Base-by-base conservation (phyloP, 2,888 invertebrate species). In the Crioceris asparagi region DNA sequence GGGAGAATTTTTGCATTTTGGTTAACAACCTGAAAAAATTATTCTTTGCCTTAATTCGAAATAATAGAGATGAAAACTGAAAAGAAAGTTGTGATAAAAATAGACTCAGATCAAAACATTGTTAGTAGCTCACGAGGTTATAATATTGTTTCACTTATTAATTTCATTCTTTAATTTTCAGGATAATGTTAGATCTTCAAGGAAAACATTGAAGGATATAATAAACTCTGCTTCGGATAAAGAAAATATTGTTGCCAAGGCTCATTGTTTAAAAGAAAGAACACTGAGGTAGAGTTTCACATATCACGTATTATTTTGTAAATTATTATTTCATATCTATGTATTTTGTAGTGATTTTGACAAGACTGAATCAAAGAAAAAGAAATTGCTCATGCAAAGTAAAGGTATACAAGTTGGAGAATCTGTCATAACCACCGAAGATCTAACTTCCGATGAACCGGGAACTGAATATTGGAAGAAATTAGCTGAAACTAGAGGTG, bases 401-500 rank as follows among this genome's bases (percentile, higher is more conserved):
- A 81, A 75, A 52, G 67, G 67, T 47, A 69, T 74, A n/a, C 79
- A 79, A 63, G 75, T 75, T 1, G 70, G 70, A 39, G 64, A 69
- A 31, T 35, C 43, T 26, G 67, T 70, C 51, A 70, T 83, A 23
- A 74, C 76, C 32, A 71, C 64, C 7, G 75, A 77, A 48, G 85
- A 86, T 58, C 67, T 86, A 21, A 83, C 79, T 1, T 75, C 76
- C 27, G 74, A 76, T 39, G 67, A 69, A 61, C 79, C 85, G 3
- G 77, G 83, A 39, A 77, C 78, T 53, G 74, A 74, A 44, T 87
- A 86, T 57, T 87, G 84, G 83, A 69, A 83, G 61, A 66, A 74
- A 30, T 57, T 86, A 44, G 83, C 85, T 16, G 84, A 83, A 57
- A 79, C 78, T 52, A 72, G 85, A 41, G 74, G 80, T 39, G 65